Percentiles rank a stretch among this genome's conserved stretches.
phyloP scores from a whole-genome alignment of 2,888 invertebrate species.

The Eulithis prunata region DNA sequence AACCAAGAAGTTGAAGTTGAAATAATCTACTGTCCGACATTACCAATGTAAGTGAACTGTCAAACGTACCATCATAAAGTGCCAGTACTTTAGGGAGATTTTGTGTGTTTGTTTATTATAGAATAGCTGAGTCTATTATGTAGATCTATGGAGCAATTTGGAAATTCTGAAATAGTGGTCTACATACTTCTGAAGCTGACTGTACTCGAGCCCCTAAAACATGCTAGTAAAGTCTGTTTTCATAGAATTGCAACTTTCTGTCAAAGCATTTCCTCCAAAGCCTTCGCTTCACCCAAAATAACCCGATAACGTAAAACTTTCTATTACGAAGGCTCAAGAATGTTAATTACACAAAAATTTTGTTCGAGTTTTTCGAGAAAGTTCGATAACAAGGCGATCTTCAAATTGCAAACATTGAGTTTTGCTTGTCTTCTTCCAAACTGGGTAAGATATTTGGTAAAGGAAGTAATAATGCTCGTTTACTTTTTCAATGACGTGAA shows the following conservation, averaged over 20 bases:
- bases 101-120: constrained; percentile 1
- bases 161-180: no score
- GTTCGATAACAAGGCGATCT: constrained; percentile 19
- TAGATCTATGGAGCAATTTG: not conserved
- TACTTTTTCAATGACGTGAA: no score
- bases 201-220: no score
- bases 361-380: constrained; percentile 24
- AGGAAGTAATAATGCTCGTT: no score
- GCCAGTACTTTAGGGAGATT: not conserved
- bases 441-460: not conserved
- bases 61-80: constrained; percentile 5
- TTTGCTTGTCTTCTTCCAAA: constrained; percentile 12
- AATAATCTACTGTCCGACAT: no score
- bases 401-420: constrained; percentile 18
- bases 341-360: constrained; percentile 34
- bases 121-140: constrained; percentile 12
- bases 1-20: no score
- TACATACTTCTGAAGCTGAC: no score
- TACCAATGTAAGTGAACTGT: not conserved
- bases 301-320: constrained; percentile 27
- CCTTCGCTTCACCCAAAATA: constrained; percentile 12
- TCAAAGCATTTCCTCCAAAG: constrained; percentile 10
- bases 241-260: not conserved
- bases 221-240: no score
- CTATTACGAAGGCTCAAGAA: constrained; percentile 22